phyloP scores from a whole-genome alignment of 1,140 invertebrate genomes.

The Drosophila equinoxialis region DNA sequence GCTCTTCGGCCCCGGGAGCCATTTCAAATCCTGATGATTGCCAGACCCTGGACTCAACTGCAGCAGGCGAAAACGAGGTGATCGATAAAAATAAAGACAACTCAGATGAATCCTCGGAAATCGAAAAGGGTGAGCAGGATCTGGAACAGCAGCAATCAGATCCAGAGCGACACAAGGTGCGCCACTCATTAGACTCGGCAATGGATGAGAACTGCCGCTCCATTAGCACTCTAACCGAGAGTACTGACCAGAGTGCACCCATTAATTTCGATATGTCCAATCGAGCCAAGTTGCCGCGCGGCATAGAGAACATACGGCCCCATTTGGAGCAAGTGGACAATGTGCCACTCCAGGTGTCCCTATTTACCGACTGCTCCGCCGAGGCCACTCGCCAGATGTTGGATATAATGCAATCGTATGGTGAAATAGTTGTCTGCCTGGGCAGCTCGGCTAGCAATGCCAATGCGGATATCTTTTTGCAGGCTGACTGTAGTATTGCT shows the following conservation, averaged over 20 bases:
- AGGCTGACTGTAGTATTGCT: conserved; percentile 95
- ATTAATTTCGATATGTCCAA: conserved; percentile 97
- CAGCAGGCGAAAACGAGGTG: conserved; percentile 7
- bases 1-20: conserved; percentile 92
- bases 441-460: conserved; percentile 94
- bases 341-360: conserved; percentile 96
- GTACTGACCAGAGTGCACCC: conserved; percentile 94
- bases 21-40: conserved; percentile 89
- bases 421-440: conserved; percentile 93
- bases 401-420: conserved; percentile 97
- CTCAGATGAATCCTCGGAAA: conserved; percentile 19
- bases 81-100: conserved; percentile 30
- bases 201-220: conserved; percentile 89
- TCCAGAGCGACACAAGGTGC: conserved; percentile 45
- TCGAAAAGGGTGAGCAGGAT: conserved; percentile 9
- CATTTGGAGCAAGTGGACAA: conserved; percentile 98
- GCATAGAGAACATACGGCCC: conserved; percentile 98
- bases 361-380: conserved; percentile 98
- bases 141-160: conserved; percentile 35
- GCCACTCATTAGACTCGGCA: conserved; percentile 83
- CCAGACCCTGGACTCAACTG: conserved; percentile 28
- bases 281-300: conserved; percentile 95
- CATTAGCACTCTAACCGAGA: conserved; percentile 92
- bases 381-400: conserved; percentile 95
- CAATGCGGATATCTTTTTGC: conserved; percentile 96